Percentiles rank a stretch among this genome's conserved stretches.
These are phyloP conservation scores for Tetramorium simillimum DNA, from an alignment of 1,140 invertebrate genomes.

Conservation along the genomic window DNA sequence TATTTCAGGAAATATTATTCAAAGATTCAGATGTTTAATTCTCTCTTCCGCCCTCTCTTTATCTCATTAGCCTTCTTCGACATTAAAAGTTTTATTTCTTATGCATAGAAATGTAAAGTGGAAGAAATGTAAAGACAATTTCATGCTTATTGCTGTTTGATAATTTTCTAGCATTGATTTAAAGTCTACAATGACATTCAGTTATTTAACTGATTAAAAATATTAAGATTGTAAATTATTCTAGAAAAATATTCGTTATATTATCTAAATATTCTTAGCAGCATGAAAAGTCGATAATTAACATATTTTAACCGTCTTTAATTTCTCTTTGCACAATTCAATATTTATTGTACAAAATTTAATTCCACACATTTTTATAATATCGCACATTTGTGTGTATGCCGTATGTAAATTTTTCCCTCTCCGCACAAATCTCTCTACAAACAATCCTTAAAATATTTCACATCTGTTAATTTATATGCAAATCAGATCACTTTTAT, in stretches of 20 bases:
- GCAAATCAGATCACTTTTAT: neutral
- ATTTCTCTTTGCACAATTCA: neutral
- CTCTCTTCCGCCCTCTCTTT: neutral
- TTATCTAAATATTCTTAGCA: neutral
- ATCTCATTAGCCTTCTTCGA: neutral
- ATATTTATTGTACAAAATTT: conserved; percentile 4
- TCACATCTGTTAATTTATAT: neutral
- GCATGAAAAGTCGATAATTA: too few relatives aligned
- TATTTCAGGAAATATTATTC: conserved; percentile 1
- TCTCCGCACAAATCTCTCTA: neutral
- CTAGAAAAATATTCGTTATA: neutral
- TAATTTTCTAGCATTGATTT: neutral
- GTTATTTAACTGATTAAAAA: neutral
- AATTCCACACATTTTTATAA: neutral
- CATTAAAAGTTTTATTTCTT: neutral
- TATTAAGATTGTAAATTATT: neutral
- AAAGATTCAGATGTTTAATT: neutral
- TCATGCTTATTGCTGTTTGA: neutral
- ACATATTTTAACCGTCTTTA: too few relatives aligned
- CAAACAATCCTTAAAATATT: neutral
- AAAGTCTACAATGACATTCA: neutral
- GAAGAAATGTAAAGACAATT: neutral
- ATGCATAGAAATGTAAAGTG: neutral
- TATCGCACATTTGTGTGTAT: neutral
- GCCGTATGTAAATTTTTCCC: neutral